Percentiles rank a stretch among this genome's conserved stretches.
Evolutionary conservation across 1,140 invertebrate genomes (phyloP).

Genomic region (Ceratosolen solmsi): DNA sequence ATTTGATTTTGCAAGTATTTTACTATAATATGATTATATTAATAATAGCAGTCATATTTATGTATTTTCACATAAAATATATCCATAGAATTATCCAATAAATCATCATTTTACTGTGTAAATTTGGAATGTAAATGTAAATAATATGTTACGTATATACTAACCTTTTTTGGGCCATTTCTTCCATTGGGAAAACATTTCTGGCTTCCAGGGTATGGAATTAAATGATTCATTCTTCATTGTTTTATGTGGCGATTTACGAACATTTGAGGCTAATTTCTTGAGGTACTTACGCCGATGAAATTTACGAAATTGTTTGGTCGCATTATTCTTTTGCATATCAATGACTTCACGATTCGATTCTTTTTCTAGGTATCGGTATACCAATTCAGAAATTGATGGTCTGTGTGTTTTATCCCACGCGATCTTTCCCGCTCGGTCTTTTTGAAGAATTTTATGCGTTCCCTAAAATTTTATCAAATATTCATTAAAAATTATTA

Average conservation of each 20-base stretch:
- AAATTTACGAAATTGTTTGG: slow-evolving; percentile 53
- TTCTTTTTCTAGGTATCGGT: slow-evolving; percentile 55
- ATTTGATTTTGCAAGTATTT: no score
- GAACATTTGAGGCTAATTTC: no score
- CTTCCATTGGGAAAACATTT: not conserved
- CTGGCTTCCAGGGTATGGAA: not conserved
- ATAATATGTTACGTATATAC: not conserved
- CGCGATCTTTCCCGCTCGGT: not conserved
- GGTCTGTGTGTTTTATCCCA: not conserved
- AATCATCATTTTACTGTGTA: not conserved
- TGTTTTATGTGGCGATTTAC: not conserved
- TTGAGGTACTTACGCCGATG: slow-evolving; percentile 7
- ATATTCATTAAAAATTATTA: no score
- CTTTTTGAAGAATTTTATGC: not conserved
- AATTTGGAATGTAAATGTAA: not conserved
- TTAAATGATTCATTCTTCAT: not conserved
- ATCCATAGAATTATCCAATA: no score
- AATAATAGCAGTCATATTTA: no score
- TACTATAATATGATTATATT: no score
- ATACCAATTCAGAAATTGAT: slow-evolving; percentile 59
- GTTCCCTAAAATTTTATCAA: not conserved
- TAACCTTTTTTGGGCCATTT: not conserved
- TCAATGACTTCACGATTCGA: slow-evolving; percentile 38
- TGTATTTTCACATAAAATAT: no score
- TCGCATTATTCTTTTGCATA: slow-evolving; percentile 55